Conservation (phyloP, 2,113 vertebrate genomes). For the Ivindomyrus marchei region DNA sequence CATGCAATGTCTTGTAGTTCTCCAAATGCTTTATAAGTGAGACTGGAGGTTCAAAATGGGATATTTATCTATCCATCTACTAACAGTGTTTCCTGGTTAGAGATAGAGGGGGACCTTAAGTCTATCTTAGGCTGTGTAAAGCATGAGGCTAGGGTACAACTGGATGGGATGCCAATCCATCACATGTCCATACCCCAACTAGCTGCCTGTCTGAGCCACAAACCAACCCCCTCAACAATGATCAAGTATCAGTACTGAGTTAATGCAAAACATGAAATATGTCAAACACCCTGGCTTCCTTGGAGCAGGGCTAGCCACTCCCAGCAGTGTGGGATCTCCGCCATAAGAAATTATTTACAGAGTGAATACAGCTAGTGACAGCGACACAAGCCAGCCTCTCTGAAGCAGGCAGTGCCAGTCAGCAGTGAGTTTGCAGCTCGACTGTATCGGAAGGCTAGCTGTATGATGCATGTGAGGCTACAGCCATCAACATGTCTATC, state of each 20-base stretch:
- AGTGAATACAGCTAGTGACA: background rate
- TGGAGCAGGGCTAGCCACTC: background rate
- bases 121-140: background rate
- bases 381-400: background rate
- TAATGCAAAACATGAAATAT: background rate
- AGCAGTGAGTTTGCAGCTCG: background rate
- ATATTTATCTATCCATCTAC: background rate
- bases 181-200: background rate
- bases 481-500: slow-evolving; percentile 68
- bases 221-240: background rate
- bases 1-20: background rate
- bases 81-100: background rate
- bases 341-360: slow-evolving; percentile 9
- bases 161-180: background rate
- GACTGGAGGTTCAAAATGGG: background rate
- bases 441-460: background rate
- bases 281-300: too few relatives aligned
- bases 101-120: background rate
- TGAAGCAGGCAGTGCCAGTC: background rate
- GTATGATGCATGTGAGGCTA: background rate
- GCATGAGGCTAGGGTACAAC: background rate
- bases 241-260: background rate
- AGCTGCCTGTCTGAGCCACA: background rate
- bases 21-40: background rate
- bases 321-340: background rate